phyloP scores from a whole-genome alignment of 2,797 vertebrate genomes.

The Sparus aurata region DNA sequence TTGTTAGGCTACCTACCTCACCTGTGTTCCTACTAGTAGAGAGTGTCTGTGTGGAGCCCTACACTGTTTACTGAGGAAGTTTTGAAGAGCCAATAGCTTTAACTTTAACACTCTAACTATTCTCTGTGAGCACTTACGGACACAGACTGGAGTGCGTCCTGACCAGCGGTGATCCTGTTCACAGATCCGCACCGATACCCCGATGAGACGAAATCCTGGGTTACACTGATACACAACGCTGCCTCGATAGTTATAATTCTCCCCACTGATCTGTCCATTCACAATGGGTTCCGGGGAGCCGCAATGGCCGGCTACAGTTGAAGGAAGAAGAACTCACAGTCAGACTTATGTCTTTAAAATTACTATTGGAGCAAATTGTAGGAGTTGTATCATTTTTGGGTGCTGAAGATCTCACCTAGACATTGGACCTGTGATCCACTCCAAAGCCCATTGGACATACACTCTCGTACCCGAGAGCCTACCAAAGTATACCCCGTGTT shows the following conservation, averaged over 20 bases:
- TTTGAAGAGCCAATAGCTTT: not conserved
- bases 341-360: not conserved
- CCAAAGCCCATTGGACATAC: slow-evolving; percentile 98
- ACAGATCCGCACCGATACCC: slow-evolving; percentile 97
- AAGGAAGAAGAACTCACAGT: slow-evolving; percentile 9
- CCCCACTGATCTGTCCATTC: slow-evolving; percentile 96
- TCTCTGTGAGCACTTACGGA: slow-evolving; percentile 91
- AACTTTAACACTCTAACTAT: not conserved
- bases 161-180: slow-evolving; percentile 99
- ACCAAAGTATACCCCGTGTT: slow-evolving; percentile 97
- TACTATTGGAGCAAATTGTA: not conserved
- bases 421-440: slow-evolving; percentile 95
- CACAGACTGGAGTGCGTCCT: slow-evolving; percentile 95
- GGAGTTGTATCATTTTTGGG: not conserved
- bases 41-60: not conserved
- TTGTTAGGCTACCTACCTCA: not conserved
- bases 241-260: slow-evolving; percentile 97
- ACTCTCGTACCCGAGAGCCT: slow-evolving; percentile 95
- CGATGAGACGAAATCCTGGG: slow-evolving; percentile 96
- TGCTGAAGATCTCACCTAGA: slow-evolving; percentile 87
- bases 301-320: slow-evolving; percentile 92
- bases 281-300: slow-evolving; percentile 95
- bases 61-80: not conserved
- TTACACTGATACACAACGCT: slow-evolving; percentile 98
- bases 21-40: not conserved